Conservation (phyloP, 2,888 invertebrate genomes). For the Pomacea canaliculata region DNA sequence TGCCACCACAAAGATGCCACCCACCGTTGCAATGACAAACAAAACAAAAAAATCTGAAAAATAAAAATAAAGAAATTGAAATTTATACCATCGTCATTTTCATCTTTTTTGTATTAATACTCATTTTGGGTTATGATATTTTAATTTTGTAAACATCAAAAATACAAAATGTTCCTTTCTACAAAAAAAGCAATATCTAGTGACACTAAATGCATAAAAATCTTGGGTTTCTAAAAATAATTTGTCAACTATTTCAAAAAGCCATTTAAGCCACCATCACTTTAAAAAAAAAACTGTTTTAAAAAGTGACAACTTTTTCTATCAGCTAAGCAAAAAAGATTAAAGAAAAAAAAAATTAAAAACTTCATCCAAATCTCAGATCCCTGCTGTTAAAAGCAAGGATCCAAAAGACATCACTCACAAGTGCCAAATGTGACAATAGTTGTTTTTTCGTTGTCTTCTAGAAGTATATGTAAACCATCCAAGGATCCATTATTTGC, state of each 20-base stretch:
- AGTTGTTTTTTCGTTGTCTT: conserved; percentile 26
- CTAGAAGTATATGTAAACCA: conserved; percentile 39
- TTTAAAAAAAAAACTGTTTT: too few species aligned
- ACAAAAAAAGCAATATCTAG: not conserved
- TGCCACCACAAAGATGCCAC: conserved; percentile 52
- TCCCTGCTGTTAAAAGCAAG: too few species aligned
- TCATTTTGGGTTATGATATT: too few species aligned
- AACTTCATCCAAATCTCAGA: too few species aligned
- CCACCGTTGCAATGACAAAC: conserved; percentile 46
- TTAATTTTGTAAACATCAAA: not conserved
- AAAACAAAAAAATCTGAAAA: conserved; percentile 55
- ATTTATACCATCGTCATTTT: too few species aligned
- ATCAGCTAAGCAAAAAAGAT: too few species aligned
- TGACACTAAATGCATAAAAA: not conserved
- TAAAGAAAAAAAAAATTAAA: too few species aligned
- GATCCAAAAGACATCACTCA: conserved; percentile 35
- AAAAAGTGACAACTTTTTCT: too few species aligned
- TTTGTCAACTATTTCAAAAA: not conserved
- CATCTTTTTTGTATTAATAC: too few species aligned
- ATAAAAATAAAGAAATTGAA: not conserved
- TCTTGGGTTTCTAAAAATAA: not conserved
- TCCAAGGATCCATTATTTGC: conserved; percentile 63
- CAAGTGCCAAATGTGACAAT: conserved; percentile 49
- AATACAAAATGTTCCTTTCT: not conserved
- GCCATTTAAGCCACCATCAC: too few species aligned